A percentile compares a stretch with the other conserved stretches of the same genome.
These are phyloP conservation scores for Andrena marginata DNA, from an alignment of 2,888 invertebrate species.

Conservation along the genomic window DNA sequence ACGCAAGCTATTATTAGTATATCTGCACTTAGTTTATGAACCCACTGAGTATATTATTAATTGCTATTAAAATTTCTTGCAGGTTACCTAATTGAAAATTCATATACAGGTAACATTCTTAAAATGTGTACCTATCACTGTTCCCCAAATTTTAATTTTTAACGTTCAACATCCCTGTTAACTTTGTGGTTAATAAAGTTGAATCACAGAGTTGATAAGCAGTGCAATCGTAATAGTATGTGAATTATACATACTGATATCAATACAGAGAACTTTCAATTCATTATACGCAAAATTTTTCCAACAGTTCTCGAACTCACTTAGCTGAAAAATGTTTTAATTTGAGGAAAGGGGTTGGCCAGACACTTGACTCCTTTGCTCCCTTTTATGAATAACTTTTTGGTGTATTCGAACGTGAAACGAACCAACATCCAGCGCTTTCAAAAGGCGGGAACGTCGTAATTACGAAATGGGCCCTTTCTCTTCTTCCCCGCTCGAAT, in stretches of 20 bases:
- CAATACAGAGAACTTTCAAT: neutral
- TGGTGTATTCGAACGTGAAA: conserved; percentile 32
- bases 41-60: too few relatives aligned
- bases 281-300: neutral
- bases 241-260: too few relatives aligned
- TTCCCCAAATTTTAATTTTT: too few relatives aligned
- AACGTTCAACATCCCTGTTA: too few relatives aligned
- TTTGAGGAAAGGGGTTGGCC: neutral
- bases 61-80: too few relatives aligned
- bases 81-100: too few relatives aligned
- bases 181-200: too few relatives aligned
- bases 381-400: conserved; percentile 6
- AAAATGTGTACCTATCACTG: too few relatives aligned
- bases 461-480: conserved; percentile 58
- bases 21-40: neutral
- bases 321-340: neutral
- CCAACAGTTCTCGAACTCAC: neutral
- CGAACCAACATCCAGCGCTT: conserved; percentile 8
- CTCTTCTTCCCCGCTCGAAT: conserved; percentile 24
- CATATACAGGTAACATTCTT: too few relatives aligned
- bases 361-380: neutral
- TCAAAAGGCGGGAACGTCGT: conserved; percentile 49
- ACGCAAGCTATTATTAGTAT: neutral
- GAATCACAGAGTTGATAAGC: too few relatives aligned
- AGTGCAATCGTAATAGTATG: too few relatives aligned